Evolutionary conservation across 2,888 invertebrate genomes (phyloP), one percentile per base, ranked within the genome.

Genomic region (Archips crataeganus): DNA sequence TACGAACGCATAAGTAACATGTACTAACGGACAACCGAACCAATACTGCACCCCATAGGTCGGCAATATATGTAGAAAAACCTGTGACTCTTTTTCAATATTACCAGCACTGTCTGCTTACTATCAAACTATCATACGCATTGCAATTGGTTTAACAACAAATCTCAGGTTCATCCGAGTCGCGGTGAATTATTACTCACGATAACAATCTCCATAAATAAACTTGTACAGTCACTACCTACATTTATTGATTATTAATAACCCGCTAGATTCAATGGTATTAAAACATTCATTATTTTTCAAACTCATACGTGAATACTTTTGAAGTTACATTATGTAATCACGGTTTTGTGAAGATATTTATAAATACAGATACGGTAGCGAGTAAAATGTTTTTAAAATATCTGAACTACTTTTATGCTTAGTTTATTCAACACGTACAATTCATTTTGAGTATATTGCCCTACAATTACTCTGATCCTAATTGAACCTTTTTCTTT

Each of bases 191-290:
- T 77, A 77, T 77, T 75, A 15, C 71, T 69, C 77, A 76, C 76
- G 77, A 77, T 77, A 76, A 75, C 72, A 76, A 77, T 77, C 72
- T 75, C 65, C 75, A 77, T 77, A 77, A 77, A 77, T 76, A 73
- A 76, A 64, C 23, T 32, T 15, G 9, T 61, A 39, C 47, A 39
- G 36, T 23, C 57, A 32, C 49, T 49, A 49, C 45, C 42, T 36
- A 36, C 57, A n/a, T 15, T 67, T 51, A 67, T 67, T 67, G 66
- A 67, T 67, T 67, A 67, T 67, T 67, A 67, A 67, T 57, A 57
- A 67, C 57, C 57, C 9, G 57, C 57, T 42, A 57, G 54, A 67
- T 57, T 67, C 42, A 42, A 42, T 13, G 15, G 32, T 42, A 65
- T 65, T 39, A 65, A 54, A 65, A 51, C 9, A 36, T 23, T 51